Percentiles rank a stretch among this genome's conserved stretches.
phyloP scores from a whole-genome alignment of 2,888 invertebrate species.

The Macrosiphum euphorbiae region DNA sequence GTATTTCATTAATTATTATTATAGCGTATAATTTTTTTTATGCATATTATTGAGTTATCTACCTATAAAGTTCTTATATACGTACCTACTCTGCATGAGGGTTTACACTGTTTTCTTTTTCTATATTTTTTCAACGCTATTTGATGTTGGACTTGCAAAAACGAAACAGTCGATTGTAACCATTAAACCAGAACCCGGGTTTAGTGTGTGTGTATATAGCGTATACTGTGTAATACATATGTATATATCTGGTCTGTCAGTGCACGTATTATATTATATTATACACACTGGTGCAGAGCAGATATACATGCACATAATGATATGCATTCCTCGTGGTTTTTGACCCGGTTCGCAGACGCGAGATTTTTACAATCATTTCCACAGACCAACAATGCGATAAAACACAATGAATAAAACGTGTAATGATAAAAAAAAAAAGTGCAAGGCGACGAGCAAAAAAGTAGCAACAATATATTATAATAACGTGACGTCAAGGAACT shows the following conservation, averaged over 20 bases:
- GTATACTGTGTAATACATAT: background rate
- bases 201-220: background rate
- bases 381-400: conserved; percentile 19
- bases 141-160: background rate
- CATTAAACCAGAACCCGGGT: background rate
- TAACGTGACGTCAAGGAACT: conserved; percentile 30
- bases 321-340: conserved; percentile 50
- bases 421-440: background rate
- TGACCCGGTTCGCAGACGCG: conserved; percentile 38
- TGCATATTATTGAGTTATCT: background rate
- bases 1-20: background rate
- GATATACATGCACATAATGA: background rate
- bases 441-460: background rate
- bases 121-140: background rate
- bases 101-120: background rate
- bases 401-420: conserved; percentile 28
- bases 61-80: background rate
- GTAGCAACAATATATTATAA: background rate
- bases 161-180: background rate
- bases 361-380: conserved; percentile 22
- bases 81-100: no score
- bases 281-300: background rate
- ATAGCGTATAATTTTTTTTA: background rate
- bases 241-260: background rate
- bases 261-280: conserved; percentile 8